Evolutionary conservation across 2,888 invertebrate genomes (phyloP).

Genomic region (Mimumesa dahlbomi): DNA sequence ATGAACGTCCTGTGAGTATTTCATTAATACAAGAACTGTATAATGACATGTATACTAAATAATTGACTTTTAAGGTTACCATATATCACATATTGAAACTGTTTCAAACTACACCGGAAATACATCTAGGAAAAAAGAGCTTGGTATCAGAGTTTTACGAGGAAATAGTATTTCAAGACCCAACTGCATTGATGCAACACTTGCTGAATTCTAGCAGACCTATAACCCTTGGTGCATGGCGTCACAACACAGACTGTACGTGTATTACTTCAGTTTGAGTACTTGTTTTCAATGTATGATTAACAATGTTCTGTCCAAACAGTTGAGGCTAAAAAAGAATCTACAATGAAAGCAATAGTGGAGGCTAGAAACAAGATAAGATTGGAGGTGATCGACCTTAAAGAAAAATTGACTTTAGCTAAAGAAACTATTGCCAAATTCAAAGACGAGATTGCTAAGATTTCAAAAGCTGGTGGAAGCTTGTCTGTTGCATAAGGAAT

Average conservation of each 20-base stretch:
- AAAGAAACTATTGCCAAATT: slow-evolving; percentile 92
- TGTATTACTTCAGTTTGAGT: slow-evolving; percentile 42
- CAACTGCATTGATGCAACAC: slow-evolving; percentile 94
- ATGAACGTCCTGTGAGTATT: slow-evolving; percentile 93
- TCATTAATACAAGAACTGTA: not conserved
- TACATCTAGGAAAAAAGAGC: slow-evolving; percentile 84
- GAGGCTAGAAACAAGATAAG: slow-evolving; percentile 91
- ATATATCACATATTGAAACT: slow-evolving; percentile 96
- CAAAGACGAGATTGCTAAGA: slow-evolving; percentile 87
- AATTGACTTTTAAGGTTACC: slow-evolving; percentile 85
- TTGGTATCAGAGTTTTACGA: slow-evolving; percentile 97
- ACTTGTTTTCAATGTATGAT: not conserved
- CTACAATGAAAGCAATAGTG: slow-evolving; percentile 88
- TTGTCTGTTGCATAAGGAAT: slow-evolving; percentile 60
- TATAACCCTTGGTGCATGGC: slow-evolving; percentile 87
- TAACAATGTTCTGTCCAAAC: slow-evolving; percentile 52
- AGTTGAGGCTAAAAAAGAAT: slow-evolving; percentile 95
- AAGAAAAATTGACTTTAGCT: slow-evolving; percentile 91
- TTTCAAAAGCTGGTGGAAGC: slow-evolving; percentile 73
- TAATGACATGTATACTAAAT: not conserved
- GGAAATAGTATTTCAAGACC: slow-evolving; percentile 96
- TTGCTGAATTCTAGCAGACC: slow-evolving; percentile 89
- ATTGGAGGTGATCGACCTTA: slow-evolving; percentile 90
- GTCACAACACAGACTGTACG: slow-evolving; percentile 95
- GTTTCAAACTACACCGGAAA: slow-evolving; percentile 88